These are phyloP conservation scores for Epicampocera succincta DNA, from an alignment of 2,888 invertebrate species.

Conservation along the genomic window DNA sequence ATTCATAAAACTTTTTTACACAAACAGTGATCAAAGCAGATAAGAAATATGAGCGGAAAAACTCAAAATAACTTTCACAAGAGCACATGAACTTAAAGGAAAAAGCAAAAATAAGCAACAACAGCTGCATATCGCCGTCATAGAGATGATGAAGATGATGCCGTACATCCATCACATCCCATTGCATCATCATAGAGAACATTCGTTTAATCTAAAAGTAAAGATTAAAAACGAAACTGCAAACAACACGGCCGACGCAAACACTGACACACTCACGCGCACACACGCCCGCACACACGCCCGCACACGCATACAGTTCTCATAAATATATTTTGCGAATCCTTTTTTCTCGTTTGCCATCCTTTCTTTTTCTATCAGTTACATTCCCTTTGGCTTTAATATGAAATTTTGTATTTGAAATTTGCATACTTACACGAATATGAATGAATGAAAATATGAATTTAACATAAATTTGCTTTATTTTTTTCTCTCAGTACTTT, in stretches of 20 bases:
- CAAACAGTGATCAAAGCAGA: conserved; percentile 52
- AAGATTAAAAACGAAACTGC: conserved; percentile 28
- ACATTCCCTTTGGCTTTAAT: conserved; percentile 54
- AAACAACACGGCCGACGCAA: background rate
- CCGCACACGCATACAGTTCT: background rate
- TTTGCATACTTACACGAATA: conserved; percentile 45
- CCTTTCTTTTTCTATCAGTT: conserved; percentile 26
- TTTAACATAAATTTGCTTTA: conserved; percentile 48
- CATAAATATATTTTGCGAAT: conserved; percentile 16
- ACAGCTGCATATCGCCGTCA: conserved; percentile 30
- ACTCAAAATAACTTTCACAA: conserved; percentile 33
- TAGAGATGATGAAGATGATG: conserved; percentile 41
- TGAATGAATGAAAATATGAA: conserved; percentile 59
- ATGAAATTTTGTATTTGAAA: conserved; percentile 49
- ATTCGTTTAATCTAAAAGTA: conserved; percentile 39
- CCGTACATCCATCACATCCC: conserved; percentile 41
- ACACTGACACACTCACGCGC: too few relatives aligned
- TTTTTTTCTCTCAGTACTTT: background rate
- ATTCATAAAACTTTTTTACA: conserved; percentile 58
- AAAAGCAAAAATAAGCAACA: background rate
- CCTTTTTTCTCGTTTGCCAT: conserved; percentile 1
- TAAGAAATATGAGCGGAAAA: conserved; percentile 26
- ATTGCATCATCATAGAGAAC: conserved; percentile 41
- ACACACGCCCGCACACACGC: background rate
- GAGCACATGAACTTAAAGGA: conserved; percentile 9